Conservation (phyloP, 2,113 vertebrate genomes). For the Turdus rufiventris region DNA sequence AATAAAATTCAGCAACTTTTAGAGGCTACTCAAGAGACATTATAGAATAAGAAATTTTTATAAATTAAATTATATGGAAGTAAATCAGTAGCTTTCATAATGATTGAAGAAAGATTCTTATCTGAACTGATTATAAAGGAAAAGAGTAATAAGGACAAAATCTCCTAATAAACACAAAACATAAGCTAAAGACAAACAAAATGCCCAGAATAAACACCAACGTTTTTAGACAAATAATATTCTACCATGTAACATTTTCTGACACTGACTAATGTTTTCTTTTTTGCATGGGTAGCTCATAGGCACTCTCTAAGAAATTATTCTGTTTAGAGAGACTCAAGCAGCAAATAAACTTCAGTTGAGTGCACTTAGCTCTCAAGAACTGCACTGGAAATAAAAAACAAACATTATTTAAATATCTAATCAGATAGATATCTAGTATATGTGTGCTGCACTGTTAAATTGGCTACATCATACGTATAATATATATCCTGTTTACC, state of each 20-base stretch:
- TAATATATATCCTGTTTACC: not conserved
- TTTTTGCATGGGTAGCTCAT: constrained; percentile 17
- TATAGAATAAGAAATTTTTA: not conserved
- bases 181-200: not conserved
- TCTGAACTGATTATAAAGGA: not conserved
- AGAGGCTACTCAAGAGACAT: not conserved
- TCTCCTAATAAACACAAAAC: not conserved
- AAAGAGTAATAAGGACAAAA: not conserved
- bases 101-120: not conserved
- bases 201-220: not conserved
- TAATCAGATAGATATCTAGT: not conserved
- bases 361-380: constrained; percentile 26
- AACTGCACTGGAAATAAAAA: constrained; percentile 8
- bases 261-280: constrained; percentile 12
- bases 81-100: not conserved
- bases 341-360: constrained; percentile 49
- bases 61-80: not conserved
- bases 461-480: not conserved
- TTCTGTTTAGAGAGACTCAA: constrained; percentile 11
- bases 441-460: not conserved
- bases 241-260: not conserved
- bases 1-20: not conserved
- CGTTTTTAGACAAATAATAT: not conserved
- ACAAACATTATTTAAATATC: constrained; percentile 18
- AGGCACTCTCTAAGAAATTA: constrained; percentile 36